phyloP scores from a whole-genome alignment of 2,888 invertebrate genomes.

The Lamellibrachia satsuma region DNA sequence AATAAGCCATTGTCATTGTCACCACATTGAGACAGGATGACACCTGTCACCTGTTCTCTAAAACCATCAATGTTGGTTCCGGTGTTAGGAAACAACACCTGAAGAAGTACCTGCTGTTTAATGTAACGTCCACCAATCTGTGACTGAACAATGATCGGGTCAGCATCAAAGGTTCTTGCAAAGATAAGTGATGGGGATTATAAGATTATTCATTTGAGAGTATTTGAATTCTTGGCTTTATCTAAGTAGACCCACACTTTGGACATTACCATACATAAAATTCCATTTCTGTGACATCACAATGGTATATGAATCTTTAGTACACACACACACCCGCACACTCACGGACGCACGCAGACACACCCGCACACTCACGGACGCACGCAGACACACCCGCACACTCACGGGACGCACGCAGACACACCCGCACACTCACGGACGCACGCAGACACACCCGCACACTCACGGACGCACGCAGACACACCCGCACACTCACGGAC shows the following conservation, averaged over 20 bases:
- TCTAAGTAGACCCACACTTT: not conserved
- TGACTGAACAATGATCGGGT: not conserved
- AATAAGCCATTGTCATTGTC: not conserved
- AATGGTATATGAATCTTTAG: not conserved
- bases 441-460: no score
- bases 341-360: no score
- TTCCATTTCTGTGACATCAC: not conserved
- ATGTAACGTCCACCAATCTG: not conserved
- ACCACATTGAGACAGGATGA: not conserved
- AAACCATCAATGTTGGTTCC: not conserved
- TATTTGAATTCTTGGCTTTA: not conserved
- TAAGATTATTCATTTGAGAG: not conserved
- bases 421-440: no score
- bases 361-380: no score
- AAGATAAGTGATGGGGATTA: slow-evolving; percentile 3
- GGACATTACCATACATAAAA: not conserved
- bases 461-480: no score
- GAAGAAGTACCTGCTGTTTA: not conserved
- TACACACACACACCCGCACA: not conserved
- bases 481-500: no score
- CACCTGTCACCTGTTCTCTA: not conserved
- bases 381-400: no score
- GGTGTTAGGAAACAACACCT: not conserved
- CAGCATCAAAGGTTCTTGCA: not conserved
- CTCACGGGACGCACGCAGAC: no score